Base-by-base conservation (phyloP, 2,113 vertebrate species). In the Brienomyrus longianalis region DNA sequence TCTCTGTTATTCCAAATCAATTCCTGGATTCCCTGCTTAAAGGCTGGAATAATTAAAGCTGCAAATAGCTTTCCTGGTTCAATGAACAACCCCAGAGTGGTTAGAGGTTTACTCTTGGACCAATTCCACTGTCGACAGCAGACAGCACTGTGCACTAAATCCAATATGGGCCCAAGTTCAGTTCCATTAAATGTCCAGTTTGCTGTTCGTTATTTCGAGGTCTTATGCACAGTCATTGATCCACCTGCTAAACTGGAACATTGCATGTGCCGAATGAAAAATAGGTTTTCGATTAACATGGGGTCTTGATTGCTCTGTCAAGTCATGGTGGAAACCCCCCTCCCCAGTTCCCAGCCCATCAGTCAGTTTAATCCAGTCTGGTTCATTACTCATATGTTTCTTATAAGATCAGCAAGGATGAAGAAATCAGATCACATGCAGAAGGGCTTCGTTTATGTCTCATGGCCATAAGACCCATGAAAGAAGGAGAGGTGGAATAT, bases 361-460 rank as follows among this genome's bases (percentile, higher is more conserved):
- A 86, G 27, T 56, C 35, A 35, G 52, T 90, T 45, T 77, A 70
- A 74, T 77, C 62, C 9, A 19, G 45, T 27, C 23, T 43, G 66
- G 62, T 54, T 17, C 48, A 43, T 45, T 11, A 80, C 62, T 80
- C 15, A 83, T 54, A 85, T 48, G 48, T 77, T 35, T 17, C 27
- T 54, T 31, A 90, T 10, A 31, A 90, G 59, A 51, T 21, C 47
- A 11, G 35, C 1, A 47, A 39, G 13, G 48, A 17, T n/a, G 27
- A 88, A 88, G 39, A 56, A 88, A 85, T 89, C 43, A 85, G 23
- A 66, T 84, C 23, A 62, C 15, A 83, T 83, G 15, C 66, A 52
- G 10, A 50, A 90, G 87, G 43, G 27, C 17, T 13, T 21, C 5
- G 87, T 83, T 80, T 84, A 1, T 59, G 51, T 83, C 56, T 88